These are phyloP conservation scores for Galeopterus variegatus DNA, from an alignment of 2,113 vertebrate species.

Conservation along the genomic window DNA sequence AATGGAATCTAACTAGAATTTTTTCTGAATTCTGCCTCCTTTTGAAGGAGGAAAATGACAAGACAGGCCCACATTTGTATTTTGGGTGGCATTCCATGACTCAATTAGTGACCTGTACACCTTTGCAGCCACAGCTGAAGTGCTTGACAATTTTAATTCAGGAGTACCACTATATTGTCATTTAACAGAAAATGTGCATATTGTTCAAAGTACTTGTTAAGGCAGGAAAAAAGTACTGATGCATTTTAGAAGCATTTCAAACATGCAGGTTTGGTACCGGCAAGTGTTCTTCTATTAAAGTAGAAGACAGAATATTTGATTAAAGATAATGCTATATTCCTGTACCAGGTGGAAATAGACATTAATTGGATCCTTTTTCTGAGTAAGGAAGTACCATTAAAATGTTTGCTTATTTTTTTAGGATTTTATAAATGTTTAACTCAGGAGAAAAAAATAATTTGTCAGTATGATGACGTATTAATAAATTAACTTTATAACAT, in stretches of 20 bases:
- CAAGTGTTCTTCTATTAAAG: slow-evolving; percentile 40
- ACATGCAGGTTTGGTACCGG: not conserved
- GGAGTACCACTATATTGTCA: not conserved
- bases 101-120: not conserved
- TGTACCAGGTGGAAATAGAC: slow-evolving; percentile 36
- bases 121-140: not conserved
- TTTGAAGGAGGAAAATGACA: slow-evolving; percentile 4
- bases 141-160: not conserved
- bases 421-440: slow-evolving; percentile 61
- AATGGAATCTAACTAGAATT: not conserved
- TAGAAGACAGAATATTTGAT: slow-evolving; percentile 46
- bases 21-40: slow-evolving; percentile 15
- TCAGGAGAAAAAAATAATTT: slow-evolving; percentile 49
- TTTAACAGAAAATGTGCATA: not conserved
- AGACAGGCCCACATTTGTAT: not conserved
- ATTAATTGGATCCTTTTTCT: slow-evolving; percentile 55
- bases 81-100: not conserved
- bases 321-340: slow-evolving; percentile 56
- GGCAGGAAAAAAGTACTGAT: not conserved
- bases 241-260: slow-evolving; percentile 52
- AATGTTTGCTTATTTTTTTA: slow-evolving; percentile 52
- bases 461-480: slow-evolving; percentile 33
- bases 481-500: not conserved
- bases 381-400: slow-evolving; percentile 34
- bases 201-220: slow-evolving; percentile 4